Conservation (phyloP, 2,113 vertebrate genomes). For the cat (Felis catus) region F.catus_Fca126_mat1.0 CM031421.1:78854001-78854500, state of each 20-base stretch:
- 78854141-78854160: neutral
- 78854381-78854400: neutral
- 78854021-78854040: neutral
- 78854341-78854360: neutral
- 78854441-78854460: neutral
- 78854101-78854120: neutral
- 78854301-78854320: neutral
- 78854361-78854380: neutral
- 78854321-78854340: neutral
- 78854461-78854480: neutral
- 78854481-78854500: neutral
- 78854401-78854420: neutral
- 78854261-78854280: neutral
- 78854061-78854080: neutral
- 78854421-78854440: neutral
- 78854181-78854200: neutral
- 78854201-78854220: neutral
- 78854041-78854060: neutral
- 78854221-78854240: neutral
- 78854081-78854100: neutral
- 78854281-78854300: neutral
- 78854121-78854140: neutral
- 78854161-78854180: neutral
- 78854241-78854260: neutral
- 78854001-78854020: neutral